Evolutionary conservation across 2,888 invertebrate species (phyloP), one percentile per base, ranked within the genome.

Genomic region (Phortica okadai): DNA sequence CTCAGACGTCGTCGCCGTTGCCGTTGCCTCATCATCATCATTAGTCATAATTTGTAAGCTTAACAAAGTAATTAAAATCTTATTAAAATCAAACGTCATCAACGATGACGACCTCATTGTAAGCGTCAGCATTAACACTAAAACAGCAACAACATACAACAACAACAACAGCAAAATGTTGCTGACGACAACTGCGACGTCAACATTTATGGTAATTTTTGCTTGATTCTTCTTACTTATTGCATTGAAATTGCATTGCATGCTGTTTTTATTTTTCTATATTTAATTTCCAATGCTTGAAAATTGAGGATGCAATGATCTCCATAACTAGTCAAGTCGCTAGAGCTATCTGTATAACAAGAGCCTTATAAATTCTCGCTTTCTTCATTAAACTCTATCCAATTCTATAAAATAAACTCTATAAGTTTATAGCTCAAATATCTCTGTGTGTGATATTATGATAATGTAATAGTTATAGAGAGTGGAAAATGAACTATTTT

Each of bases 21-120:
- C 10, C 67, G 8, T 7, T 6, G n/a, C 50, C 8, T 50, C 14
- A 50, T 50, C 6, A 59, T n/a, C 16, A 11, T 56, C 54, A 72
- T 72, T 72, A 72, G 70, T 72, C 70, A 72, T 72, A 72, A 72
- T 72, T 72, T 72, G 56, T 72, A 72, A 11, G 33, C 56, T 54
- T 72, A 25, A 56, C 54, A 54, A 54, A 72, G 70, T 72, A 72
- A 72, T 72, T 72, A 72, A 72, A 72, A 72, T 25, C 70, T 72
- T 72, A 72, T 72, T 72, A 54, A 72, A 72, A 33, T 56, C 54
- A 72, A 72, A 56, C 70, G 70, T 72, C 70, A 72, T 72, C 54
- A 72, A 33, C 54, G 16, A 6, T 62, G 25, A 62, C 62, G 25
- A 62, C 62, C 16, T 25, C 62, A 62, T 50, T 50, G 25, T 7